Conservation (phyloP, 2,888 invertebrate genomes). For the Drosophila nr. perissopoda region DNA sequence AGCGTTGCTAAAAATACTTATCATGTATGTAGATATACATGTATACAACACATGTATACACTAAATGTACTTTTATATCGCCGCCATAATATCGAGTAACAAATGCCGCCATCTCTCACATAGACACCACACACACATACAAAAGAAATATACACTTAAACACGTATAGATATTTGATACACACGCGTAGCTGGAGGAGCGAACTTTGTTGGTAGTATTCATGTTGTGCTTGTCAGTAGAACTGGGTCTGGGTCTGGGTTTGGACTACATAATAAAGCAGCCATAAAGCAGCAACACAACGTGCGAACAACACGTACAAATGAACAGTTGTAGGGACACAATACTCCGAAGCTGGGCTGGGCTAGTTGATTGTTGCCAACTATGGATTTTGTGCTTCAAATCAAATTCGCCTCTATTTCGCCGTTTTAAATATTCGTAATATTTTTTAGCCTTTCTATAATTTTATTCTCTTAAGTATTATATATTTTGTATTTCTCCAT, state of each 20-base stretch:
- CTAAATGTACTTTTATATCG: constrained; percentile 74
- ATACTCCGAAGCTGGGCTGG: constrained; percentile 3
- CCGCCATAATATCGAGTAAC: constrained; percentile 78
- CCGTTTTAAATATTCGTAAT: neutral
- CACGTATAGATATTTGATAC: constrained; percentile 45
- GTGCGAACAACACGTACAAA: constrained; percentile 78
- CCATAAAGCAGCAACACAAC: constrained; percentile 68
- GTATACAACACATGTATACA: constrained; percentile 33
- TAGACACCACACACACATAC: neutral
- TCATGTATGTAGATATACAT: constrained; percentile 51
- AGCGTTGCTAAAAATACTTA: constrained; percentile 71
- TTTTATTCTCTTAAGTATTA: neutral
- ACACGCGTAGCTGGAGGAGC: constrained; percentile 29
- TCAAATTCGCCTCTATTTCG: constrained; percentile 13
- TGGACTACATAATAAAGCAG: constrained; percentile 72
- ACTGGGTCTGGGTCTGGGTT: constrained; percentile 31
- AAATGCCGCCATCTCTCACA: constrained; percentile 45
- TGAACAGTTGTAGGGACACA: constrained; percentile 59
- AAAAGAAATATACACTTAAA: constrained; percentile 17
- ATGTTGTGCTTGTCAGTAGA: constrained; percentile 7
- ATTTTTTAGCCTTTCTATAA: neutral
- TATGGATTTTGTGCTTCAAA: constrained; percentile 21
- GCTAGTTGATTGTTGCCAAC: constrained; percentile 25
- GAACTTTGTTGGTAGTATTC: constrained; percentile 39
- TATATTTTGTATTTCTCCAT: neutral